Conservation (phyloP, 2,113 vertebrate species). For the Todiramphus saurophagus region DNA sequence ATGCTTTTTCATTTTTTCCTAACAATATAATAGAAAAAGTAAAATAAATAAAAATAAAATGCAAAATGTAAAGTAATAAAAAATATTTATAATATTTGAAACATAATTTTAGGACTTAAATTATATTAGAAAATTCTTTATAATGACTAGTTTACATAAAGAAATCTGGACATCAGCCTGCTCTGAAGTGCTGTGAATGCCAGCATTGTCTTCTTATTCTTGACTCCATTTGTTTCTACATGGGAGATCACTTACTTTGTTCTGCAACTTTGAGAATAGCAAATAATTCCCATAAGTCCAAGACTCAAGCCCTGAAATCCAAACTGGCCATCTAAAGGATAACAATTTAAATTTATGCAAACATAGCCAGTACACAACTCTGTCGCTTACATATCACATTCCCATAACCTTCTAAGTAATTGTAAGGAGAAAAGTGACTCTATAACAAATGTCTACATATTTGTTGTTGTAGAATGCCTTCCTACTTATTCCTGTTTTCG, state of each 20-base stretch:
- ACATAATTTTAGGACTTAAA: not conserved
- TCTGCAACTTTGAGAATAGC: constrained; percentile 33
- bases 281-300: constrained; percentile 31
- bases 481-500: not conserved
- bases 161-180: not conserved
- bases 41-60: not conserved
- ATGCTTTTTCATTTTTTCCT: not conserved
- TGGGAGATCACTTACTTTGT: not conserved
- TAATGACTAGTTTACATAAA: not conserved
- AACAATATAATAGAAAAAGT: not conserved
- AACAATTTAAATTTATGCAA: constrained; percentile 28
- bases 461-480: not conserved
- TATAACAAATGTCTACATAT: constrained; percentile 15
- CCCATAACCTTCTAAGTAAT: constrained; percentile 19
- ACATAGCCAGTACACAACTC: not conserved
- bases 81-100: not conserved
- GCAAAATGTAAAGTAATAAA: not conserved
- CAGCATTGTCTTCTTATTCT: not conserved
- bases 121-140: not conserved
- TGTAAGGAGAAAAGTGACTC: constrained; percentile 2
- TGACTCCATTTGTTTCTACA: not conserved
- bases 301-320: constrained; percentile 31
- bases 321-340: constrained; percentile 22
- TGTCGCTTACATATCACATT: constrained; percentile 2
- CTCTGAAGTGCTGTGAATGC: not conserved